A percentile compares a stretch with the other conserved stretches of the same genome.
Conservation (phyloP, 2,113 vertebrate species). For the Heterochromis multidens region DNA sequence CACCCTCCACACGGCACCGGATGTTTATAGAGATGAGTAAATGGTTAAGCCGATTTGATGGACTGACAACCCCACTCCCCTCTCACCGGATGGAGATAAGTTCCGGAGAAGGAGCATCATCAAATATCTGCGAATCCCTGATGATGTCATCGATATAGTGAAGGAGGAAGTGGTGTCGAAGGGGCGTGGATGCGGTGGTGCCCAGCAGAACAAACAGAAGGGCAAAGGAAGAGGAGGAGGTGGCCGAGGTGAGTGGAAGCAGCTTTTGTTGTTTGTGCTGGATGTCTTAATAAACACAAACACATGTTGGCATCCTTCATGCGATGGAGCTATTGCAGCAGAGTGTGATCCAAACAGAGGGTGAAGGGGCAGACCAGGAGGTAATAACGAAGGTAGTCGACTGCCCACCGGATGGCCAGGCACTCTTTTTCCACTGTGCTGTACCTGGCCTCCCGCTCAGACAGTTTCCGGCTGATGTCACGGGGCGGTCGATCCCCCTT, state of each 20-base stretch:
- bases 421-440: too few relatives aligned
- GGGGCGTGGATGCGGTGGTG: conserved; percentile 87
- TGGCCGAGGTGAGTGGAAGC: conserved; percentile 80
- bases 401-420: too few relatives aligned
- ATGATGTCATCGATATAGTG: conserved; percentile 98
- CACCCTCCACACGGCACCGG: too few relatives aligned
- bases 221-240: conserved; percentile 88
- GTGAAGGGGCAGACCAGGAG: too few relatives aligned
- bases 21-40: too few relatives aligned
- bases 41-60: neutral
- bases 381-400: too few relatives aligned
- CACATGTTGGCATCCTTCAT: too few relatives aligned
- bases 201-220: conserved; percentile 95
- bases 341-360: too few relatives aligned
- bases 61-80: neutral
- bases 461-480: too few relatives aligned
- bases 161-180: conserved; percentile 96
- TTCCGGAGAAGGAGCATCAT: conserved; percentile 99
- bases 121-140: conserved; percentile 95
- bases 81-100: conserved; percentile 90
- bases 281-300: neutral
- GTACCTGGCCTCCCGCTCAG: too few relatives aligned
- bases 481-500: too few relatives aligned
- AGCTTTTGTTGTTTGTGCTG: neutral
- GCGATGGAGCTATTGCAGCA: too few relatives aligned